phyloP scores from a whole-genome alignment of 2,113 vertebrate genomes.

The Sterrhoptilus dennistouni region DNA sequence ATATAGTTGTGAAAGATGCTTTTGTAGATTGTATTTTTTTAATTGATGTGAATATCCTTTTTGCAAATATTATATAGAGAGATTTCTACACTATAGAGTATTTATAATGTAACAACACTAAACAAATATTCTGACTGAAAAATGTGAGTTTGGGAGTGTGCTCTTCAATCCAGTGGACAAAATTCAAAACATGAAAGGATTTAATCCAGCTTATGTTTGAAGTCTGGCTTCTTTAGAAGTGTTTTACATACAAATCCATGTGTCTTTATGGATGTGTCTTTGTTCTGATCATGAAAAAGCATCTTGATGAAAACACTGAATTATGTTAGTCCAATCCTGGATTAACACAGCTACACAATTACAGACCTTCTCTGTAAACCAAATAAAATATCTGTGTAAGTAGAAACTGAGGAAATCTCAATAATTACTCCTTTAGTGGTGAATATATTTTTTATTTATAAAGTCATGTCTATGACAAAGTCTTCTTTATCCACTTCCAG shows the following conservation, averaged over 20 bases:
- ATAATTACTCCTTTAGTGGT: background rate
- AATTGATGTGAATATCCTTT: background rate
- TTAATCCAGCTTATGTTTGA: background rate
- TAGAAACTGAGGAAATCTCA: background rate
- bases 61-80: background rate
- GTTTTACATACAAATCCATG: background rate
- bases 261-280: background rate
- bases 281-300: constrained; percentile 1
- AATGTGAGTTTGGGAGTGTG: background rate
- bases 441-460: background rate
- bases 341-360: background rate
- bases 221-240: background rate
- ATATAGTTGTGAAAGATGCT: background rate
- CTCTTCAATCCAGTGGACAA: background rate
- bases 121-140: background rate
- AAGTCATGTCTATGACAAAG: background rate
- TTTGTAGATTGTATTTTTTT: background rate
- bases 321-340: background rate
- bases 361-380: background rate
- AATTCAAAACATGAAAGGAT: background rate
- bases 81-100: background rate
- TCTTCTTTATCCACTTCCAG: background rate
- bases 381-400: background rate
- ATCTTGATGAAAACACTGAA: background rate
- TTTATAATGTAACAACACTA: background rate